Evolutionary conservation across 30 jellyfish, hydroid and myxozoan species (phyloP).

Genomic region (Sanderia malayensis): DNA sequence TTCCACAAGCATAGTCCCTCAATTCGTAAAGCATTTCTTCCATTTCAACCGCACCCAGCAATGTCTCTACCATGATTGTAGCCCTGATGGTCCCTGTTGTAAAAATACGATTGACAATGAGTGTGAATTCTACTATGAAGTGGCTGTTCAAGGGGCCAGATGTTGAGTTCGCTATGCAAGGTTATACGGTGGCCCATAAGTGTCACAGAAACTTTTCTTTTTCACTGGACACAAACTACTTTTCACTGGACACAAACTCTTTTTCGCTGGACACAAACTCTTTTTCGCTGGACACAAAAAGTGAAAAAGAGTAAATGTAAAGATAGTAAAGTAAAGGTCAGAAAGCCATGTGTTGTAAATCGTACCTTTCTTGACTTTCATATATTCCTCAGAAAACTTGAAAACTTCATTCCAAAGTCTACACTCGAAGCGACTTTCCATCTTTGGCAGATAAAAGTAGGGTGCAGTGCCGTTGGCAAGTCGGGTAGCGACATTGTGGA

Average conservation of each 20-base stretch:
- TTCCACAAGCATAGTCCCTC: slow-evolving; percentile 85
- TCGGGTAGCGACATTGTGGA: slow-evolving; percentile 67
- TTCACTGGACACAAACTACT: too few relatives aligned
- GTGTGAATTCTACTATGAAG: too few relatives aligned
- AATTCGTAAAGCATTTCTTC: slow-evolving; percentile 94
- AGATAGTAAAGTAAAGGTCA: background rate
- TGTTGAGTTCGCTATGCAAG: too few relatives aligned
- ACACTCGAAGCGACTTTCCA: slow-evolving; percentile 85
- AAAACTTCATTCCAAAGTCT: slow-evolving; percentile 91
- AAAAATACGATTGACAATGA: too few relatives aligned
- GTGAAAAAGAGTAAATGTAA: too few relatives aligned
- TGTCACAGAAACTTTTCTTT: too few relatives aligned
- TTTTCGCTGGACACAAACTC: too few relatives aligned
- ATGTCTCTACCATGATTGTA: slow-evolving; percentile 89
- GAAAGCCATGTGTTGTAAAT: background rate
- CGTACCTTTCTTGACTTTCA: slow-evolving; percentile 17
- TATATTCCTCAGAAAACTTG: slow-evolving; percentile 76
- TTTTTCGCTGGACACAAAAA: too few relatives aligned
- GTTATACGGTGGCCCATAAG: too few relatives aligned
- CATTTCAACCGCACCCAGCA: slow-evolving; percentile 84
- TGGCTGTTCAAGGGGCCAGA: too few relatives aligned
- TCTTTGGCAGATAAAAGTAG: slow-evolving; percentile 81
- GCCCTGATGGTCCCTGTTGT: slow-evolving; percentile 83
- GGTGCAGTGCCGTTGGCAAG: slow-evolving; percentile 75
- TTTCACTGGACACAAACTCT: too few relatives aligned